Evolutionary conservation across 2,888 invertebrate species (phyloP), one percentile per base, ranked within the genome.

Genomic region (Euproctis similis): DNA sequence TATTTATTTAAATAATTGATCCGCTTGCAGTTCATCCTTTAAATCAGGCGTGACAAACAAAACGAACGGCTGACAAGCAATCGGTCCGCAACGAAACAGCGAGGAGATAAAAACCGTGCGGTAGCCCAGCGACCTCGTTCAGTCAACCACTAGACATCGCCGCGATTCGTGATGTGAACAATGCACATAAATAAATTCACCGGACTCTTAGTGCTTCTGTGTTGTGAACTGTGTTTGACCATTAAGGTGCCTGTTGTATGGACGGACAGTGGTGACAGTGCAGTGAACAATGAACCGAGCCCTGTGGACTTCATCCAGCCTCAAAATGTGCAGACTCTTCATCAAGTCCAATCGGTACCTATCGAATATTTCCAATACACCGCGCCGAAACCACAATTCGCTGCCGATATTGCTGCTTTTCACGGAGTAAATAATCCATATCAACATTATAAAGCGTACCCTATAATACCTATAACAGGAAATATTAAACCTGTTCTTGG

Each of bases 81-180:
- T 73, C 70, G 74, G 72, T 54, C 64, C 74, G 76, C 71, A 57
- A 74, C 72, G 65, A 61, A 59, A 59, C 53, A 74, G 80, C 80
- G 82, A 85, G 74, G 73, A 76, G 70, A 84, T 85, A 85, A 82
- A 85, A 76, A 78, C 38, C 68, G 57, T 63, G 70, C 57, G 59
- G 40, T 54, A 44, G 46, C 49, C 63, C 56, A 50, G 53, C 61
- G 67, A 58, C 60, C 67, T 56, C 69, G 71, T 73, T 77, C 75
- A 85, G 85, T 85, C 67, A 59, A 62, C 65, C 66, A 62, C 55
- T 54, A 64, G 52, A 49, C 50, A 49, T 53, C 53, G 62, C 52
- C 69, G 68, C 67, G 69, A 39, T 61, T 49, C 75, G 81, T 75
- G 68, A 82, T 82, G 82, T 76, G 58, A 74, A 74, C 70, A 64